Evolutionary conservation across 2,888 invertebrate genomes (phyloP), one percentile per base, ranked within the genome.

Genomic region (Sphaeridia pumilis): DNA sequence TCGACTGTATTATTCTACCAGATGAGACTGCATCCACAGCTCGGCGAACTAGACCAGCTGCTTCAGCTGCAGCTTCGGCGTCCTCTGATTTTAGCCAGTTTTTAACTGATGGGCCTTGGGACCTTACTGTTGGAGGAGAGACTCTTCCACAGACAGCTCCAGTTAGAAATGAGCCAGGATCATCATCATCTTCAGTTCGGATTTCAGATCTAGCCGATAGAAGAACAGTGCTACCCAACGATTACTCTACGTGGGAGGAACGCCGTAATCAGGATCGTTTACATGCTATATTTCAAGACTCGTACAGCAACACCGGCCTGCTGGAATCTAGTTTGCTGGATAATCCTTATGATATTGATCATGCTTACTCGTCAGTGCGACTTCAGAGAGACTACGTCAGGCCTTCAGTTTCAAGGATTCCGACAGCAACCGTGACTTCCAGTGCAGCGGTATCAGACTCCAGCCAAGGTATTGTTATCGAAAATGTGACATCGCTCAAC

Each of bases 31-130:
- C n/a, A 10, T 46, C 46, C 7, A 31, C 28, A 20, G 7, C 46
- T 2, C 28, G 46, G 3, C 47, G 47, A 35, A 49, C 45, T 22
- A 17, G 35, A 27, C 36, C 49, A 5, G 26, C 43, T 34, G 50
- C 55, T 17, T 49, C 50, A 22, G 36, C 55, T 20, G 41, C 47
- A 12, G 36, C 49, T 14, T 41, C 43, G 5, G 52, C 52, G 1
- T 34, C 53, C 2, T 24, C 36, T 22, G 17, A 46, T 17, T 49
- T 46, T 5, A 50, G 12, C 25, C 28, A 12, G 20, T 17, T 17
- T 20, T 24, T 12, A 17, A 2, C 42, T n/a, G 46, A 52, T 10
- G 5, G 46, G 20, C 52, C 52, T 21, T 52, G 52, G 52, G 52
- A 52, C 21, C 42, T 52, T 10, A 52, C 52, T 12, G 24, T 49